phyloP scores from a whole-genome alignment of 2,888 invertebrate genomes.

The Coremacera marginata region DNA sequence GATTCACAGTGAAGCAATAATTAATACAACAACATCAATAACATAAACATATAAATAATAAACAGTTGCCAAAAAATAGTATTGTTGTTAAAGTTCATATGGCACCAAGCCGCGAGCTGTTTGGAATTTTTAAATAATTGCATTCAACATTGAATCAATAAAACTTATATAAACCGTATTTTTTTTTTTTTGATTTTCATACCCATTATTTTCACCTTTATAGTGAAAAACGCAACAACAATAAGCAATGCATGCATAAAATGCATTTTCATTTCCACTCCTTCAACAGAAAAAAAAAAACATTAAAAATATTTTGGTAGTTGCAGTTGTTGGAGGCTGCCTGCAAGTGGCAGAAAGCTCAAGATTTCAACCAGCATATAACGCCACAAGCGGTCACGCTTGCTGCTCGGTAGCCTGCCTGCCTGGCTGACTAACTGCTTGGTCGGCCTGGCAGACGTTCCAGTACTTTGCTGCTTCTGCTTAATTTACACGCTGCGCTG shows the following conservation, averaged over 20 bases:
- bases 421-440: background rate
- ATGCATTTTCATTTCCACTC: constrained; percentile 15
- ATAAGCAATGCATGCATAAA: background rate
- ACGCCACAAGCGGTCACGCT: constrained; percentile 25
- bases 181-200: constrained; percentile 3
- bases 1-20: background rate
- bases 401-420: background rate
- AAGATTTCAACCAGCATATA: background rate
- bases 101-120: constrained; percentile 21
- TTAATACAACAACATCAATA: background rate
- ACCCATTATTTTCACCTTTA: constrained; percentile 9
- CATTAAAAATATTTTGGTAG: background rate
- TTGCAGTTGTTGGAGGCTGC: background rate
- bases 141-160: constrained; percentile 17
- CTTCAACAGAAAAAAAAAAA: background rate
- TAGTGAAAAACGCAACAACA: background rate
- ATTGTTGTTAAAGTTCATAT: constrained; percentile 36
- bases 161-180: background rate
- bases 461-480: background rate
- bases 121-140: constrained; percentile 32
- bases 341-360: background rate
- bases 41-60: background rate
- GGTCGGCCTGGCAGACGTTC: background rate
- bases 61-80: background rate
- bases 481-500: background rate